These are phyloP conservation scores for Thermophis baileyi DNA, from an alignment of 2,113 vertebrate genomes.

Conservation along the genomic window DNA sequence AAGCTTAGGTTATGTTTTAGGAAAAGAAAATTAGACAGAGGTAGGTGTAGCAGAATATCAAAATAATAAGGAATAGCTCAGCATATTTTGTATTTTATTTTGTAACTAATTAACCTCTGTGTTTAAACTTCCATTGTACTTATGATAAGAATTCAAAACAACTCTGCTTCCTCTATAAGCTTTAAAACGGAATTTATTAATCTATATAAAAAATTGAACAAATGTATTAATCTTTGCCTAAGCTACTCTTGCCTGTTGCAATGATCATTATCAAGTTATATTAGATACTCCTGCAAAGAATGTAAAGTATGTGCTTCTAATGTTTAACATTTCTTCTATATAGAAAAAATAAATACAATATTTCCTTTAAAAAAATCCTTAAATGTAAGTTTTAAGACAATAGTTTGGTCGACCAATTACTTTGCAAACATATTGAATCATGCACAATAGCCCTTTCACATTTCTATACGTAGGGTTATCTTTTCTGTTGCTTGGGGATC, in stretches of 20 bases:
- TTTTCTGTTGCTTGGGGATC: neutral
- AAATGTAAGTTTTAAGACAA: neutral
- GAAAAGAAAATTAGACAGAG: neutral
- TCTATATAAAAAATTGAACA: constrained; percentile 32
- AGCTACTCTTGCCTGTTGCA: neutral
- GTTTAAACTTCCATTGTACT: neutral
- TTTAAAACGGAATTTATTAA: constrained; percentile 28
- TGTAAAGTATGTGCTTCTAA: constrained; percentile 39
- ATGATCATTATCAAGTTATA: constrained; percentile 44
- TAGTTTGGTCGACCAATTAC: neutral
- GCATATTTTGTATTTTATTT: constrained; percentile 2
- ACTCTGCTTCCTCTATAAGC: neutral
- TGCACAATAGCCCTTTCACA: neutral
- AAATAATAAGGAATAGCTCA: constrained; percentile 13
- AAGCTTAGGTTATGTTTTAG: neutral
- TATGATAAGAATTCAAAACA: constrained; percentile 32
- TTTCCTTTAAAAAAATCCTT: neutral
- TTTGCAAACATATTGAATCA: neutral
- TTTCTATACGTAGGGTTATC: no score
- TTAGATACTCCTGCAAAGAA: constrained; percentile 25
- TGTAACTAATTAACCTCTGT: constrained; percentile 14
- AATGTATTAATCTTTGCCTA: neutral
- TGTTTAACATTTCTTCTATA: constrained; percentile 27
- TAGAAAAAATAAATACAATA: constrained; percentile 45
- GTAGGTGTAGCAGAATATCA: neutral